Percentiles rank a stretch among this genome's conserved stretches.
Evolutionary conservation across 1,140 invertebrate species (phyloP).

Genomic region (Psilanteris sp.): DNA sequence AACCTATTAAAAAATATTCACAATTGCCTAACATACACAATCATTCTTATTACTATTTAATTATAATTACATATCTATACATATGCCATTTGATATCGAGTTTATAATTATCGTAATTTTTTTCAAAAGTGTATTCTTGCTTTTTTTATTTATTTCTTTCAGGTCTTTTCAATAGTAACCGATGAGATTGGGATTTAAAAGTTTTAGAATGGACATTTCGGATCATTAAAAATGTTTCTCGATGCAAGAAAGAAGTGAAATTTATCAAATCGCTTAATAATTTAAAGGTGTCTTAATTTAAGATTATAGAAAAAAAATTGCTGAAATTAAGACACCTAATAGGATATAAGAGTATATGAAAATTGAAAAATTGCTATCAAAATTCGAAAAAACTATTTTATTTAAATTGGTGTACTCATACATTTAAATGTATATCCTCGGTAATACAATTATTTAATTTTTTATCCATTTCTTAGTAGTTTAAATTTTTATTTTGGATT

Average conservation of each 20-base stretch:
- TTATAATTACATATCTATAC: slow-evolving; percentile 69
- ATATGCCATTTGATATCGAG: slow-evolving; percentile 68
- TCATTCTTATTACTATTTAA: slow-evolving; percentile 70
- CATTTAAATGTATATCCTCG: too few relatives aligned
- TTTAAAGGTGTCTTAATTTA: slow-evolving; percentile 13
- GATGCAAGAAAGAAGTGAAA: slow-evolving; percentile 2
- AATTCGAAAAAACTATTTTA: too few relatives aligned
- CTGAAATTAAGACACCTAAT: slow-evolving; percentile 4
- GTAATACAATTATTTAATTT: too few relatives aligned
- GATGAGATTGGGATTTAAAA: slow-evolving; percentile 15
- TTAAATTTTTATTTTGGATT: too few relatives aligned
- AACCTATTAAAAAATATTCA: slow-evolving; percentile 78
- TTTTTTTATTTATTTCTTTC: neutral
- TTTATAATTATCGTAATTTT: slow-evolving; percentile 32
- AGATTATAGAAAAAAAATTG: slow-evolving; percentile 4
- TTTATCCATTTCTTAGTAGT: too few relatives aligned
- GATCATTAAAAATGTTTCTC: slow-evolving; percentile 1
- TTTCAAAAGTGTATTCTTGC: slow-evolving; percentile 12
- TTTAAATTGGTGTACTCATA: too few relatives aligned
- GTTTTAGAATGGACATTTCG: too few relatives aligned
- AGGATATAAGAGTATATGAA: slow-evolving; percentile 13
- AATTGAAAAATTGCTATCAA: slow-evolving; percentile 19
- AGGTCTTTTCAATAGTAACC: slow-evolving; percentile 18
- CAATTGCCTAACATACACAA: slow-evolving; percentile 76
- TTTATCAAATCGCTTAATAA: neutral